Evolutionary conservation across 2,113 vertebrate genomes (phyloP), one percentile per base, ranked within the genome.

Genomic region (Anhinga anhinga): DNA sequence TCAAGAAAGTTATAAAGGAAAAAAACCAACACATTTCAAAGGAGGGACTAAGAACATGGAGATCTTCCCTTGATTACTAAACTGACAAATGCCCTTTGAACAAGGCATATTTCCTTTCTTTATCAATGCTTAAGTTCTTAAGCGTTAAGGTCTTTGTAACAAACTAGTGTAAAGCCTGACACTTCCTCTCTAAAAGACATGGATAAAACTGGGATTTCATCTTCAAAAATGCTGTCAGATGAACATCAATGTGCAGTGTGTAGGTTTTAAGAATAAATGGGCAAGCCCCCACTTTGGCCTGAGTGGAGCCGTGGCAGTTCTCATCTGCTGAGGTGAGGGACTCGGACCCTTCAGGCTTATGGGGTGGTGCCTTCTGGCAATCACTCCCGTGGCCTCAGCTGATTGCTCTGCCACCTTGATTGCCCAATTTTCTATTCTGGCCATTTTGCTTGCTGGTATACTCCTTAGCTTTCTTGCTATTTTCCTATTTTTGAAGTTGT

Each of bases 361-460:
- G n/a, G 56, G 29, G 71, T 34, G 15, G 13, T 62, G 49, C 55
- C 72, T 34, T n/a, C 74, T 82, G 63, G 47, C 62, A 91, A 21
- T 74, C 79, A 38, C 32, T 14, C 7, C 42, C 5, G 2, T 17
- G 32, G 18, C 27, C 65, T 94, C 76, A 71, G 32, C n/a, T 93
- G 86, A 72, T 82, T 85, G 52, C 44, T 79, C 79, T 82, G 73
- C 25, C 12, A 11, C 49, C 29, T 53, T 85, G 52, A 61, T 66
- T 90, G 69, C 71, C 69, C 78, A 13, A 76, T 92, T 94, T 96
- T 91, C 71, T 84, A 70, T 90, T 93, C 62, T 44, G 63, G 62
- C 52, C 32, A 4, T 79, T 70, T 72, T 70, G 8, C 44, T 93
- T 67, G 65, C 65, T 42, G 13, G 0, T 49, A 32, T 69, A 25